Percentiles rank a stretch among this genome's conserved stretches.
Conservation (phyloP, 2,888 invertebrate genomes). For the Orchesellides sinensis region DNA sequence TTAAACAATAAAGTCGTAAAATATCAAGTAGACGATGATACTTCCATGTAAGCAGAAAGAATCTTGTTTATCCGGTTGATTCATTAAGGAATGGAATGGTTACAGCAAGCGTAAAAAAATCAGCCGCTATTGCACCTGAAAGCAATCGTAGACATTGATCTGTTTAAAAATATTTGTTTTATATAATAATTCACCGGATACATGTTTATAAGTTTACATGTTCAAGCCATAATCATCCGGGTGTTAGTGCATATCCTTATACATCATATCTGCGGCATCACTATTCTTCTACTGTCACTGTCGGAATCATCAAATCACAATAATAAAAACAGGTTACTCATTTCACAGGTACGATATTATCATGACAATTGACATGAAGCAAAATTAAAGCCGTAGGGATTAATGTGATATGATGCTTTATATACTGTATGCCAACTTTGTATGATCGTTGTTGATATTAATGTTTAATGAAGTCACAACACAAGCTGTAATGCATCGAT, state of each 20-base stretch:
- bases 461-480: no score
- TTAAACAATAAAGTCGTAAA: conserved; percentile 2
- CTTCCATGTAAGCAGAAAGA: conserved; percentile 24
- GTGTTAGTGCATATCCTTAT: background rate
- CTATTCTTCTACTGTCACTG: conserved; percentile 38
- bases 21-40: background rate
- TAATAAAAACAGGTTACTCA: conserved; percentile 26
- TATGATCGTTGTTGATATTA: no score
- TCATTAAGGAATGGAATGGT: conserved; percentile 17
- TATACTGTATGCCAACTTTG: no score
- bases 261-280: no score
- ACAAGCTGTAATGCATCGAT: no score
- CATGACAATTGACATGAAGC: conserved; percentile 26
- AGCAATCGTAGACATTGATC: conserved; percentile 41
- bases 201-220: background rate
- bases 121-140: background rate
- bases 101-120: background rate
- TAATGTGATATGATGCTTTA: no score
- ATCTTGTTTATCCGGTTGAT: conserved; percentile 44
- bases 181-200: conserved; percentile 55
- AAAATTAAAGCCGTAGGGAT: no score
- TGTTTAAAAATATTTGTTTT: conserved; percentile 18
- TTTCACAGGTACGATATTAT: conserved; percentile 24
- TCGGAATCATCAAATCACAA: conserved; percentile 34
- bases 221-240: no score